Percentiles rank a stretch among this genome's conserved stretches.
phyloP scores from a whole-genome alignment of 2,113 vertebrate genomes.

The Rhizomys pruinosus region DNA sequence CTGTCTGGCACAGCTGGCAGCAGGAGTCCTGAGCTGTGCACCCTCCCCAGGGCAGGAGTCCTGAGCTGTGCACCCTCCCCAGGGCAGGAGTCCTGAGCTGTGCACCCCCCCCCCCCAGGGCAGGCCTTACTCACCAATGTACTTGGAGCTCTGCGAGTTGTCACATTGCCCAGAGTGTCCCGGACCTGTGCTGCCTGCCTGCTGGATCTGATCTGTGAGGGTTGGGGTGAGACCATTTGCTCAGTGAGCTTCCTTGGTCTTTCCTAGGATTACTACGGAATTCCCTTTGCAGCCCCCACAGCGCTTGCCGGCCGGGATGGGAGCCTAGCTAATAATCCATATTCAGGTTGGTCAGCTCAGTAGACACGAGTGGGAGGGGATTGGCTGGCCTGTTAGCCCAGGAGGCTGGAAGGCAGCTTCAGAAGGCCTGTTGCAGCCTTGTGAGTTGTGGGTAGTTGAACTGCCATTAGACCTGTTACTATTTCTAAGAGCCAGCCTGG shows the following conservation, averaged over 20 bases:
- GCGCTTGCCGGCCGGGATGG: constrained; percentile 95
- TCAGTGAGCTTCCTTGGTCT: constrained; percentile 37
- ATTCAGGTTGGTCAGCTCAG: constrained; percentile 91
- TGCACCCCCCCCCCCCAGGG: rapidly evolving
- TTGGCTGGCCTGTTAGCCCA: not conserved
- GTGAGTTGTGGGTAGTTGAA: not conserved
- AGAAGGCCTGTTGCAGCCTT: not conserved
- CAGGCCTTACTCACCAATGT: not conserved
- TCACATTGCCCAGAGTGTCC: not conserved
- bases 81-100: not conserved
- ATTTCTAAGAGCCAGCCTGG: not conserved
- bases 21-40: no score
- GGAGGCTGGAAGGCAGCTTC: not conserved
- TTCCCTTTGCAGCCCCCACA: constrained; percentile 96
- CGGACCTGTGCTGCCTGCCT: not conserved
- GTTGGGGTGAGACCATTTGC: not conserved
- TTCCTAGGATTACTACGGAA: constrained; percentile 97
- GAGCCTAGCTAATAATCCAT: constrained; percentile 94
- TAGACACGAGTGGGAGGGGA: not conserved
- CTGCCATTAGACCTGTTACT: not conserved
- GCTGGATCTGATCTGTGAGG: not conserved
- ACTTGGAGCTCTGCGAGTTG: not conserved
- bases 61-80: no score
- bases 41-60: no score
- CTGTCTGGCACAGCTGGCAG: rapidly evolving